Evolutionary conservation across 2,888 invertebrate species (phyloP), one percentile per base, ranked within the genome.

Genomic region (Netelia fuscicornis): DNA sequence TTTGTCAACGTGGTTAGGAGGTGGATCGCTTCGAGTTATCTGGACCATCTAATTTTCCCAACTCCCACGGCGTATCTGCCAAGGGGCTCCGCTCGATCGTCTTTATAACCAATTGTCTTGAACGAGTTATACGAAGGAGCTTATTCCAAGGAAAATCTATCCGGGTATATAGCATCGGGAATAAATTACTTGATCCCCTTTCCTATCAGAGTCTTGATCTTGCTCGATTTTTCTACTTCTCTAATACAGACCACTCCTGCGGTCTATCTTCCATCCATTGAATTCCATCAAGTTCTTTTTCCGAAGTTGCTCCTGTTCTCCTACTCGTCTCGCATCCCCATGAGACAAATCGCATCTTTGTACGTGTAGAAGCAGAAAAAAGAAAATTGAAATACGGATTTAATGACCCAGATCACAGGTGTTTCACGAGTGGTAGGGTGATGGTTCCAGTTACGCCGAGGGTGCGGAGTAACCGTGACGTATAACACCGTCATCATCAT

Each of bases 401-500:
- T 64, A 74, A 81, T 74, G 74, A 78, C 37, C 37, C 10, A 30
- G 58, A 64, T 81, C 74, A 70, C 74, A 78, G 68, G 74, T 84
- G 68, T 48, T 60, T 64, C 52, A 58, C 48, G 62, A 48, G 68
- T 9, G 54, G 25, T 17, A 54, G 65, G 37, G 25, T 54, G 44
- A 44, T 17, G 72, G 52, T 62, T 70, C 68, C 25, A 68, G 78
- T 81, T 70, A 56, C 56, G 13, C 58, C 54, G 68, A 78, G 48
- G 54, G 72, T 62, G 81, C 77, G 78, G 70, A 78, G 68, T 62
- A 74, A 64, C 84, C 84, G 81, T 81, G 77, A 84, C 77, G 77
- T 74, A 81, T 81, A 84, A 81, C 77, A 84, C 81, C 77, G 67
- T 82, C 82, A 78, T 83, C 84, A 84, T 81, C 84, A 81, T 81